Base-by-base conservation (phyloP, 2,113 vertebrate genomes). In the Mionectes macconnelli region DNA sequence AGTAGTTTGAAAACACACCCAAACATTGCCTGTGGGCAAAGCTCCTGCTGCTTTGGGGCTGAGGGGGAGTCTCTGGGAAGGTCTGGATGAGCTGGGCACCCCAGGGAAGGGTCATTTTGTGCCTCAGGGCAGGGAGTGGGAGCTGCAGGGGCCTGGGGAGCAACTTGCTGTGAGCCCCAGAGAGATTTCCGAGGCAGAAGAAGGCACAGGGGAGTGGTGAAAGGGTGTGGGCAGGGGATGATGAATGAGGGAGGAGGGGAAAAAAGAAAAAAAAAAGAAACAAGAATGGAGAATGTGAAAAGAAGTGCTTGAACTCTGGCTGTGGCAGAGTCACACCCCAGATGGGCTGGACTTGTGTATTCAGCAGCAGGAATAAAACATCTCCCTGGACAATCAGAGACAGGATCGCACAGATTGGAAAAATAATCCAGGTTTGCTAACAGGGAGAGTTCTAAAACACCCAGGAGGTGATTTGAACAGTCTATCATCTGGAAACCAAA, bases 281-380 rank as follows among this genome's bases (percentile, higher is more conserved):
- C 1, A 3, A 86, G 77, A 74, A 74, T 50, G 31, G 81, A 70
- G 93, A 78, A 87, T 88, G 89, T 87, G 94, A 90, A 95, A 96
- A 93, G 89, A 84, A 94, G 50, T 3, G 87, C 37, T 70, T 85
- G 89, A 86, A 90, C 81, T 94, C 89, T 90, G 89, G 35, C 84
- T 85, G 85, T 40, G 13, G 95, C 5, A 45, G 76, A 27, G 21
- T 76, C 52, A 77, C 80, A 44, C 57, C 59, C 33, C 87, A 91
- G 95, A 91, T 83, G 91, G 87, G 82, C 76, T 76, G 76, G 94
- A 44, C 55, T 94, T 35, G 82, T 83, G 90, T 49, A 15, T 73
- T 85, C 70, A 62, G 91, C 57, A 60, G 67, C 2, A 69, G 78
- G 85, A 73, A 77, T 59, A 50, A 89, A 94, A 52, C 44, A 30